Conservation (phyloP, 2,113 vertebrate genomes). For the Chionodraco myersi region DNA sequence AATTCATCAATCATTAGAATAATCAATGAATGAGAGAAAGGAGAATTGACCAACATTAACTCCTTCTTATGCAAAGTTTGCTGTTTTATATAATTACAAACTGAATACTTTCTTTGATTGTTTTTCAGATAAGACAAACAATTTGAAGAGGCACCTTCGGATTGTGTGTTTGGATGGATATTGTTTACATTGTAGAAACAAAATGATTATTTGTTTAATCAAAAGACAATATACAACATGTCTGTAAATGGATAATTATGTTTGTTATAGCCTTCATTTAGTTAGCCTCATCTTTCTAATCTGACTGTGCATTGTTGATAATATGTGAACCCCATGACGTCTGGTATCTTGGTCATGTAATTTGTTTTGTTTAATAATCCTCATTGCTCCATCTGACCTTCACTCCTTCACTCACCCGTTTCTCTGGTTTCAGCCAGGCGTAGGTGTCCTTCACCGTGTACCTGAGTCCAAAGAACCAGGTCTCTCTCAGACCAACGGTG, state of each 20-base stretch:
- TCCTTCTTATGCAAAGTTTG: not conserved
- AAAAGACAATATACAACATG: no score
- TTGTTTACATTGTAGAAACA: no score
- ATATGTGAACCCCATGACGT: not conserved
- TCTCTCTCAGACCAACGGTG: conserved; percentile 91
- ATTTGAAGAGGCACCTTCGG: no score
- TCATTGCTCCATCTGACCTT: not conserved
- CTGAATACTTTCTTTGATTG: no score
- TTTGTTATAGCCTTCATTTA: no score
- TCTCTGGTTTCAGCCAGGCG: conserved; percentile 93
- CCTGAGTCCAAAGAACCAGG: conserved; percentile 94
- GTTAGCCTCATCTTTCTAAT: not conserved
- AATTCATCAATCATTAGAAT: no score
- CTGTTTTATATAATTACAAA: not conserved
- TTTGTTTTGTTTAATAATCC: not conserved
- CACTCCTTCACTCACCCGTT: conserved; percentile 83
- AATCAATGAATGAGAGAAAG: no score
- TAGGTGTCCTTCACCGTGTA: conserved; percentile 91
- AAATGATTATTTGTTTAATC: no score
- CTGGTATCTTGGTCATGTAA: not conserved
- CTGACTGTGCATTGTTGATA: not conserved
- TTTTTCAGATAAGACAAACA: no score
- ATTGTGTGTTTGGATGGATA: no score
- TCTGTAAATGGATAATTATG: no score
- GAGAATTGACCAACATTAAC: no score